A percentile compares a stretch with the other conserved stretches of the same genome.
Conservation (phyloP, 2,797 vertebrate genomes). For the Enteromius thamalakanensis region DNA sequence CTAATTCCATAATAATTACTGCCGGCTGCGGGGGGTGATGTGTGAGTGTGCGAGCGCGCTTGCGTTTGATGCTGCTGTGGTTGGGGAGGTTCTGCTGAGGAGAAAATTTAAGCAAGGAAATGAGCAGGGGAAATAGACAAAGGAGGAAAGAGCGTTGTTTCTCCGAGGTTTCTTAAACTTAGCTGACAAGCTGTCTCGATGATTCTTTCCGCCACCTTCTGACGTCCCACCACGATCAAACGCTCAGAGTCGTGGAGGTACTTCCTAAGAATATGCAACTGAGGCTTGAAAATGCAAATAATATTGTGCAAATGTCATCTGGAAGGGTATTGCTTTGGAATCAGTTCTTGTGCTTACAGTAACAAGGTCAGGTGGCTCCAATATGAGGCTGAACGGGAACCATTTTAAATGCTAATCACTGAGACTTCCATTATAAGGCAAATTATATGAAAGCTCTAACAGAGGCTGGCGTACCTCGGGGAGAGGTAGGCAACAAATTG, state of each 20-base stretch:
- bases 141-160: slow-evolving; percentile 67
- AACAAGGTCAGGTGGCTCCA: slow-evolving; percentile 30
- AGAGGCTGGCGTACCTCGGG: slow-evolving; percentile 19
- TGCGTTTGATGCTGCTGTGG: slow-evolving; percentile 67
- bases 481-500: slow-evolving; percentile 26
- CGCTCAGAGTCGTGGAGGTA: not conserved
- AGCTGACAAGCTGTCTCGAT: slow-evolving; percentile 69
- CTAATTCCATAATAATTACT: slow-evolving; percentile 84
- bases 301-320: slow-evolving; percentile 26
- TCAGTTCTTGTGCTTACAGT: slow-evolving; percentile 26
- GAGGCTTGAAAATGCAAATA: not conserved
- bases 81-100: slow-evolving; percentile 29
- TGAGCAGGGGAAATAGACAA: slow-evolving; percentile 75
- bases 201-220: slow-evolving; percentile 69
- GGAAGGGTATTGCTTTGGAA: slow-evolving; percentile 1
- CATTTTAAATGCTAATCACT: slow-evolving; percentile 49
- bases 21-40: slow-evolving; percentile 70
- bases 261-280: not conserved
- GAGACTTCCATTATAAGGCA: slow-evolving; percentile 42
- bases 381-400: slow-evolving; percentile 18
- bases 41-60: slow-evolving; percentile 38
- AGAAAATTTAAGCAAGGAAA: slow-evolving; percentile 79
- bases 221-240: slow-evolving; percentile 59
- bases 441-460: slow-evolving; percentile 31
- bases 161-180: slow-evolving; percentile 67